Conservation (phyloP, 2,113 vertebrate genomes). For the Agelaius tricolor region DNA sequence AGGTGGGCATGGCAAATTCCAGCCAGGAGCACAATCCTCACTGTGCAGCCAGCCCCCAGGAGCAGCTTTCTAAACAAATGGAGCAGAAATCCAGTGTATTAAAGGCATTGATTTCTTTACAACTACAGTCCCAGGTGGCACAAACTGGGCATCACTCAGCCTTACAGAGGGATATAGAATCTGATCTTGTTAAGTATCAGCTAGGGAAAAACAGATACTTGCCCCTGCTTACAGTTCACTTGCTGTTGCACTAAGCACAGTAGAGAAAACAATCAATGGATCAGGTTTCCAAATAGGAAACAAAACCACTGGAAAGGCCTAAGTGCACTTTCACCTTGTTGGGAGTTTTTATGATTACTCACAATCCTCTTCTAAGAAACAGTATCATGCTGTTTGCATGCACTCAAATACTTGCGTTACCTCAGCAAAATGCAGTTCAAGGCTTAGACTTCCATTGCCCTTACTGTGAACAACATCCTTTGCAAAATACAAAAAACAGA, state of each 20-base stretch:
- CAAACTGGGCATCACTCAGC: neutral
- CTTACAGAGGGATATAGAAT: neutral
- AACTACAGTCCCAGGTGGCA: neutral
- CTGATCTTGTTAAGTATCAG: slow-evolving; percentile 42
- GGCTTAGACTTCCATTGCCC: neutral
- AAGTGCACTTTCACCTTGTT: neutral
- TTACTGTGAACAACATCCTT: neutral
- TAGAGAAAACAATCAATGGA: neutral
- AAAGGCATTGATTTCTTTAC: neutral
- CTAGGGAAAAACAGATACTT: neutral
- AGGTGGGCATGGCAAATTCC: neutral
- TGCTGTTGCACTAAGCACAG: neutral
- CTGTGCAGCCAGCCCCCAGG: neutral
- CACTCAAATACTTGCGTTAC: neutral
- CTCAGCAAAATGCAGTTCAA: neutral
- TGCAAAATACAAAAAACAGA: neutral
- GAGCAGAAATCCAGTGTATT: neutral
- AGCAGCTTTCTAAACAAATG: neutral
- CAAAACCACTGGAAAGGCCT: neutral
- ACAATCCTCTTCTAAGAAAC: neutral
- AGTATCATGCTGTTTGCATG: neutral
- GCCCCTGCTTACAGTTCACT: neutral
- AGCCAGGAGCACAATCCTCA: neutral
- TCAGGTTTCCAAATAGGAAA: slow-evolving; percentile 30
- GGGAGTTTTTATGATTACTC: neutral